These are phyloP conservation scores for Phlogophora meticulosa DNA, from an alignment of 2,888 invertebrate genomes.

Conservation along the genomic window DNA sequence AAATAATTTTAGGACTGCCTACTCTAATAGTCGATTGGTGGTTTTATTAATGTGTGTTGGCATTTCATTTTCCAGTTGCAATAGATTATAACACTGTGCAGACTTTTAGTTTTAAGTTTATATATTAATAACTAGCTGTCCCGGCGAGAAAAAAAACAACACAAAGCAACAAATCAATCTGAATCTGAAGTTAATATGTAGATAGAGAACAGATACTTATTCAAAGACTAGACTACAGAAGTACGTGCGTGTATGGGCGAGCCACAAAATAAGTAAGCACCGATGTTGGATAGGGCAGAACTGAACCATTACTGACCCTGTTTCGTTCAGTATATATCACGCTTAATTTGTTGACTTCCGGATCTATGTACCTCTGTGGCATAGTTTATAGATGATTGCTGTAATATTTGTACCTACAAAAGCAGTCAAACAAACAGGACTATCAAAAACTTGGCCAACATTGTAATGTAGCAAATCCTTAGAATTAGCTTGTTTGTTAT, in stretches of 20 bases:
- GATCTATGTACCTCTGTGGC: not conserved
- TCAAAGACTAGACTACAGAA: not conserved
- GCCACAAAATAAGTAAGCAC: not conserved
- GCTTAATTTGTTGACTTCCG: too few relatives aligned
- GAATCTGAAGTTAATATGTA: not conserved
- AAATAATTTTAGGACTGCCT: conserved; percentile 6
- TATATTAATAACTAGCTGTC: too few relatives aligned
- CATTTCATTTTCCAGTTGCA: not conserved
- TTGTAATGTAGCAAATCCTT: conserved; percentile 13
- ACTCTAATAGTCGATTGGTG: conserved; percentile 3
- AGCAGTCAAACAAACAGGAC: not conserved
- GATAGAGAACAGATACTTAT: not conserved
- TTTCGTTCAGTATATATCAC: not conserved
- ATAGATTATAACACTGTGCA: not conserved
- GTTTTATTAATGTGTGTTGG: not conserved
- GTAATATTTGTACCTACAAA: not conserved
- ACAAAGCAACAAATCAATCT: not conserved
- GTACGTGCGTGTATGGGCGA: too few relatives aligned
- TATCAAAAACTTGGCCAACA: conserved; percentile 24
- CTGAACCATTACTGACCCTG: not conserved
- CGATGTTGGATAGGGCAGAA: not conserved
- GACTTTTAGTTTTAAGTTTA: too few relatives aligned
- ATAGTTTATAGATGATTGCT: not conserved
- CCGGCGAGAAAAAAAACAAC: not conserved
- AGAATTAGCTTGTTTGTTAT: conserved; percentile 41